Evolutionary conservation across 1,140 invertebrate genomes (phyloP).

Genomic region (Micrasema longulum): DNA sequence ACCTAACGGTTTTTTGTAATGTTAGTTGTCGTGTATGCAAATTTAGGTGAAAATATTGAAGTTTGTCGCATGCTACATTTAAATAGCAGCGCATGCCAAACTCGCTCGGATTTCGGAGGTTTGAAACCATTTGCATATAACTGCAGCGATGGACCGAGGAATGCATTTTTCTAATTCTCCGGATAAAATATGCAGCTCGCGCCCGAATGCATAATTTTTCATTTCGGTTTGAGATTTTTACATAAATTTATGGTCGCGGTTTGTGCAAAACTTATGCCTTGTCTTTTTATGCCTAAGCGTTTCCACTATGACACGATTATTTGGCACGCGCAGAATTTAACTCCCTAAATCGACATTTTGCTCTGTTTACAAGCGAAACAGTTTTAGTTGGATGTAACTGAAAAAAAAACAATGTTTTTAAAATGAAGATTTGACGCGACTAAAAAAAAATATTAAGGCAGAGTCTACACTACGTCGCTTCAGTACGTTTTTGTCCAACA

Average conservation of each 20-base stretch:
- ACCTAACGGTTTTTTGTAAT: slow-evolving; percentile 41
- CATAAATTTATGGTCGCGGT: slow-evolving; percentile 38
- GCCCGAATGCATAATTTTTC: slow-evolving; percentile 42
- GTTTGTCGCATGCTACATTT: slow-evolving; percentile 35
- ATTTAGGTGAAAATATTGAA: slow-evolving; percentile 4
- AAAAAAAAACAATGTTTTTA: no score
- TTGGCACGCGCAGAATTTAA: slow-evolving; percentile 7
- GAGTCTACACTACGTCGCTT: no score
- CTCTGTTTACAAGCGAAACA: no score
- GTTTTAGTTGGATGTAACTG: no score
- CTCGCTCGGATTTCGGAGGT: not conserved
- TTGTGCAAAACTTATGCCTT: slow-evolving; percentile 2
- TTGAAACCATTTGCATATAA: slow-evolving; percentile 38
- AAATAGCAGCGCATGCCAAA: slow-evolving; percentile 4
- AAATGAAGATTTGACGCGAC: no score
- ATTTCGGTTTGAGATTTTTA: slow-evolving; percentile 32
- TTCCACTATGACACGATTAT: slow-evolving; percentile 20
- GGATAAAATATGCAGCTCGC: slow-evolving; percentile 41
- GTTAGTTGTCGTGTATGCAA: slow-evolving; percentile 27
- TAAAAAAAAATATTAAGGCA: no score
- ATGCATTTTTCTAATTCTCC: slow-evolving; percentile 31
- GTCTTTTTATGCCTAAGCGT: slow-evolving; percentile 1
- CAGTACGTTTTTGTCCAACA: no score
- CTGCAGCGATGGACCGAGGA: slow-evolving; percentile 31
- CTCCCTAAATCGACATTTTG: no score